Evolutionary conservation across 2,888 invertebrate genomes (phyloP), one percentile per base, ranked within the genome.

Genomic region (Crepidodera aurea): DNA sequence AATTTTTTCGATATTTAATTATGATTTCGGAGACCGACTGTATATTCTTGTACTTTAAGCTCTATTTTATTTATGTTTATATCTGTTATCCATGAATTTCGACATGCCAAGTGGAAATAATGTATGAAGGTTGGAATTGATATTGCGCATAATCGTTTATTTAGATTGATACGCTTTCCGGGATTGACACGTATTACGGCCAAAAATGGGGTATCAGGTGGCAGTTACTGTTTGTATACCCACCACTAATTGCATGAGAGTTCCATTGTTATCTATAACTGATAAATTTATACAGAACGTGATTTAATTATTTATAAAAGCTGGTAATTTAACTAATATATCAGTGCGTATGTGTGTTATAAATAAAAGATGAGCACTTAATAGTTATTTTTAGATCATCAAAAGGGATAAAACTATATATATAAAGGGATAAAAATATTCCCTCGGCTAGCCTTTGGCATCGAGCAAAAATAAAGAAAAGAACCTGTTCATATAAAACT

Each of bases 181-280:
- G 40, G 53, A 53, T 40, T 40, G 53, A 53, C 53, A 40, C 40
- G 37, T 40, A 40, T 53, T 40, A 53, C 16, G 27, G 27, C 27
- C 40, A 13, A 53, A 53, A 40, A 53, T 39, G 12, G 40, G 53
- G 53, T 12, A 40, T 40, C 53, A 53, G 53, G 53, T 53, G 53
- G 40, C 10, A 25, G 25, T 54, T 42, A 54, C 37, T 18, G 29
- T 54, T 54, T 54, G 19, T 54, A 29, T 42, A 54, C n/a, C 32
- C 29, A 44, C 40, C 54, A 19, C 15, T 44, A 42, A 54, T 54
- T 22, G 10, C 19, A 25, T 15, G 19, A 19, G 12, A n/a, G 34
- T 19, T 37, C 13, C 40, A 16, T 8, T 19, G 44, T 44, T 42
- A 42, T 42, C 42, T 16, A 7, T 16, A 18, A 16, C 42, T 42